phyloP scores from a whole-genome alignment of 2,113 vertebrate species.

The Aspiorhynchus laticeps region DNA sequence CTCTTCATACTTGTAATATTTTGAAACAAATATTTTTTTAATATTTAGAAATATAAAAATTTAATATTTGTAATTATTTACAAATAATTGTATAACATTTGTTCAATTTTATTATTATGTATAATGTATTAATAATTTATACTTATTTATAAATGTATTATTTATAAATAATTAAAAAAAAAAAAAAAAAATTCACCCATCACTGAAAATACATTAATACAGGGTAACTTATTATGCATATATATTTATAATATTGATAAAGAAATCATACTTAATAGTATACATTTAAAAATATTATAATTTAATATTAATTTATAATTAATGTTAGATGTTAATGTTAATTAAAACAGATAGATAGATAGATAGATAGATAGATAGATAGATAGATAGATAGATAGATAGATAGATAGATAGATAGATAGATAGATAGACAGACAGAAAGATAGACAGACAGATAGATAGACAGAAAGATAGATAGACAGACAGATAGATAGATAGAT shows the following conservation, averaged over 20 bases:
- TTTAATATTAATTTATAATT: too few relatives aligned
- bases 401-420: too few relatives aligned
- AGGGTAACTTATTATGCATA: neutral
- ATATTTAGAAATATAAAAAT: neutral
- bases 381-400: too few relatives aligned
- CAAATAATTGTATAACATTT: neutral
- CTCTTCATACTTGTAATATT: neutral
- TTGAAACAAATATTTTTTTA: neutral
- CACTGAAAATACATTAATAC: neutral
- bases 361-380: neutral
- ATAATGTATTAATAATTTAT: too few relatives aligned
- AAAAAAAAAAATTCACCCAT: too few relatives aligned
- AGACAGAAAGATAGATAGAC: neutral
- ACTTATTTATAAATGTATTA: too few relatives aligned
- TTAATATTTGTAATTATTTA: neutral
- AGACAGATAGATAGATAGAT: neutral
- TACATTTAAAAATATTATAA: neutral
- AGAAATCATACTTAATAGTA: neutral
- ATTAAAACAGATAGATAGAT: neutral
- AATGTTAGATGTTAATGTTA: too few relatives aligned
- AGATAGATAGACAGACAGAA: too few relatives aligned
- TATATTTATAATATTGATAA: neutral
- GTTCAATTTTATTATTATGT: too few relatives aligned
- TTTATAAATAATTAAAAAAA: too few relatives aligned
- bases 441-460: neutral